A percentile compares a stretch with the other conserved stretches of the same genome.
Evolutionary conservation across 1,140 invertebrate species (phyloP).

Genomic region (Nixonia krombeini): DNA sequence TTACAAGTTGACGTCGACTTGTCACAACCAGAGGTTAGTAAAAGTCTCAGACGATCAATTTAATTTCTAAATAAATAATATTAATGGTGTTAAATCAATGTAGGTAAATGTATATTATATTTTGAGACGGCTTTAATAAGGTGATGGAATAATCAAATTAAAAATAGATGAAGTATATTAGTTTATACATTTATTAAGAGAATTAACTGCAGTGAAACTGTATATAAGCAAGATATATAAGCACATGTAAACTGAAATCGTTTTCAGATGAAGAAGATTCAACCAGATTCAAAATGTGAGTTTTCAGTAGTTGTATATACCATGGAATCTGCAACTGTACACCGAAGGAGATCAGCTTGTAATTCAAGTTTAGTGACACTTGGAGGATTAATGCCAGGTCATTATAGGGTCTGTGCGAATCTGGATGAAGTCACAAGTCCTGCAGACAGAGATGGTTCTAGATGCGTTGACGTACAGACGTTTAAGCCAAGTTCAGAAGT

Average conservation of each 20-base stretch:
- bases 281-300: conserved; percentile 39
- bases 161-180: no score
- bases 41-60: no score
- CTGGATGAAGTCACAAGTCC: conserved; percentile 43
- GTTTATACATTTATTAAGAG: no score
- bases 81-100: no score
- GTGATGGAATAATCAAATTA: no score
- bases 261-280: conserved; percentile 14
- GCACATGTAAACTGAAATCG: neutral
- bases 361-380: conserved; percentile 52
- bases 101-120: no score
- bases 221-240: no score
- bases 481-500: conserved; percentile 54
- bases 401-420: conserved; percentile 65
- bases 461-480: conserved; percentile 62
- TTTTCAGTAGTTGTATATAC: conserved; percentile 57
- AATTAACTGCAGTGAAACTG: no score
- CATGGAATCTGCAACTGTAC: conserved; percentile 49
- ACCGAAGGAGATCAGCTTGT: conserved; percentile 58
- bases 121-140: no score
- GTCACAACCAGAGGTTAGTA: conserved; percentile 25
- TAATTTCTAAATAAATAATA: no score
- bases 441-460: conserved; percentile 29
- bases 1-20: conserved; percentile 57
- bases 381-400: conserved; percentile 56